These are phyloP conservation scores for Callopanchax toddi DNA, from an alignment of 2,113 vertebrate genomes.

Conservation along the genomic window DNA sequence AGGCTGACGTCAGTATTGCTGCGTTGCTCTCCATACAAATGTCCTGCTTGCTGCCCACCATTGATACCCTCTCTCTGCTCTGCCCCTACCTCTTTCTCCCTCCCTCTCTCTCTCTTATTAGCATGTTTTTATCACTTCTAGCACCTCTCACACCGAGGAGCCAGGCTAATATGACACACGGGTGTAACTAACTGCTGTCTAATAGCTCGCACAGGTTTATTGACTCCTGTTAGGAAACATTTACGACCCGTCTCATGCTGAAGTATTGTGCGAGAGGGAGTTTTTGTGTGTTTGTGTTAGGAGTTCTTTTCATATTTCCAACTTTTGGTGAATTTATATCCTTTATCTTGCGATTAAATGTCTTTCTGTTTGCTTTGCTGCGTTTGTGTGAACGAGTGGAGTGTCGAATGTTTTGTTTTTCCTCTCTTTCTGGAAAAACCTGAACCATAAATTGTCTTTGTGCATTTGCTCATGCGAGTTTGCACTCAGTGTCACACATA, in stretches of 20 bases:
- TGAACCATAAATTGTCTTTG: conserved; percentile 24
- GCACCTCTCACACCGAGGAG: conserved; percentile 65
- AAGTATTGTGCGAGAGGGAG: conserved; percentile 23
- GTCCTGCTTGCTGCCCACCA: conserved; percentile 50
- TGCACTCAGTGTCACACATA: conserved; percentile 4
- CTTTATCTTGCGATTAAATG: background rate
- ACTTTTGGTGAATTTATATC: background rate
- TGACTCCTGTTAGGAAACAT: conserved; percentile 60
- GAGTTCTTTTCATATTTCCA: conserved; percentile 24
- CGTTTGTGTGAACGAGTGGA: background rate
- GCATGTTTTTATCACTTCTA: conserved; percentile 73
- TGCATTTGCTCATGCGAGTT: background rate
- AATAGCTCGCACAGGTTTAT: conserved; percentile 59
- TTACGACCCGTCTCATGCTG: conserved; percentile 49
- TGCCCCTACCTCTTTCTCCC: background rate
- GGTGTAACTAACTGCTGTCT: conserved; percentile 66
- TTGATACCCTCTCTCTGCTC: conserved; percentile 59
- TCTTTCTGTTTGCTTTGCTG: background rate
- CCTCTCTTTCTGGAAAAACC: conserved; percentile 15
- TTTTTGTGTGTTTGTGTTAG: conserved; percentile 9
- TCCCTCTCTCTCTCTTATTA: conserved; percentile 62
- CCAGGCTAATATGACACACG: conserved; percentile 70
- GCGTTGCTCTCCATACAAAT: conserved; percentile 67
- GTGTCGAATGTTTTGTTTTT: background rate
- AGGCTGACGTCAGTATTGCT: conserved; percentile 69